These are phyloP conservation scores for Drosophila funebris DNA, from an alignment of 1,140 invertebrate species.

Conservation along the genomic window DNA sequence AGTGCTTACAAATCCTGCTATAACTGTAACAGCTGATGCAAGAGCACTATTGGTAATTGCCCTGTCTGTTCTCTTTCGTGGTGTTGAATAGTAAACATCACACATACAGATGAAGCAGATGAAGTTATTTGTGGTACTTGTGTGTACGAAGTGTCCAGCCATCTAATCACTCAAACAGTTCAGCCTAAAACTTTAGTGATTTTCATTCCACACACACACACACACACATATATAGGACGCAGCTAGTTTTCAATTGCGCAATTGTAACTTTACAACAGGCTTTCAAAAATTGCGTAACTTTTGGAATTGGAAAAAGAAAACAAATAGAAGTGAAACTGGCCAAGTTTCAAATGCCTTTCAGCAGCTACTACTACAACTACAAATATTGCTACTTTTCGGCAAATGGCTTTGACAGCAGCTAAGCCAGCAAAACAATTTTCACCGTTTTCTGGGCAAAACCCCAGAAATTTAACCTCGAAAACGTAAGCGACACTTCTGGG, in stretches of 20 bases:
- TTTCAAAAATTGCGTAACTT: slow-evolving; percentile 58
- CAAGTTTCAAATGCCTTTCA: slow-evolving; percentile 53
- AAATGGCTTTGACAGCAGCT: slow-evolving; percentile 72
- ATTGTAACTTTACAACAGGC: slow-evolving; percentile 59
- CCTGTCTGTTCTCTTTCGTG: not conserved
- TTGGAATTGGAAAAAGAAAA: slow-evolving; percentile 4
- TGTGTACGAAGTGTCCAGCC: not conserved
- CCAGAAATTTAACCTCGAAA: slow-evolving; percentile 38
- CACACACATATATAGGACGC: not conserved
- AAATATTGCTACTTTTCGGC: not conserved
- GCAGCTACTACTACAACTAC: not conserved
- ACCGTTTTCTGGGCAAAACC: slow-evolving; percentile 36
- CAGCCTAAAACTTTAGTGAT: slow-evolving; percentile 40
- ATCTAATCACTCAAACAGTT: slow-evolving; percentile 71
- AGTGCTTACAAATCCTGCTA: not conserved
- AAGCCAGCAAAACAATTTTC: slow-evolving; percentile 74
- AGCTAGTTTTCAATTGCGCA: slow-evolving; percentile 32
- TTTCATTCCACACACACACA: slow-evolving; percentile 12
- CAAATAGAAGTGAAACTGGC: slow-evolving; percentile 49
- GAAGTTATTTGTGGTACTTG: not conserved
- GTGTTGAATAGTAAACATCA: no score
- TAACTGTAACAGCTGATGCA: not conserved
- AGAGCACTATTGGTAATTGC: not conserved
- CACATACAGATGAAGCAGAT: no score
- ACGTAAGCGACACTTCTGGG: slow-evolving; percentile 68